Evolutionary conservation across 2,888 invertebrate species (phyloP).

Genomic region (Agelastica alni): DNA sequence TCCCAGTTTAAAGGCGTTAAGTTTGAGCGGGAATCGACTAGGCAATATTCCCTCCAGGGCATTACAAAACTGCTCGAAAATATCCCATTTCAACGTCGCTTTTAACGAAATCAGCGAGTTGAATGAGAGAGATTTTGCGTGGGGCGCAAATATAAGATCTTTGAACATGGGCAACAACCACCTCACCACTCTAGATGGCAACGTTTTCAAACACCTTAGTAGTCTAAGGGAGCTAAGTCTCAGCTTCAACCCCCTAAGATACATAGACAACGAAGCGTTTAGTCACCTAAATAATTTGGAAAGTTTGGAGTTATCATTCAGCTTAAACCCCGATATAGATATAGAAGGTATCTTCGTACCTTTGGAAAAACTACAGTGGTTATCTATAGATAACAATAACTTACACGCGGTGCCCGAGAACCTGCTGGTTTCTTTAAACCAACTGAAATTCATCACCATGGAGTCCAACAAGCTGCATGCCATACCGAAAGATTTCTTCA

Average conservation of each 20-base stretch:
- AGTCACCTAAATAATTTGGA: slow-evolving; percentile 76
- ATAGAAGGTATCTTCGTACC: slow-evolving; percentile 73
- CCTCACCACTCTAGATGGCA: slow-evolving; percentile 72
- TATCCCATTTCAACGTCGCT: slow-evolving; percentile 86
- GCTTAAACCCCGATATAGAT: slow-evolving; percentile 61
- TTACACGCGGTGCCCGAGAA: slow-evolving; percentile 73
- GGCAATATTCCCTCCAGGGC: slow-evolving; percentile 71
- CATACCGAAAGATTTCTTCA: slow-evolving; percentile 71
- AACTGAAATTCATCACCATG: slow-evolving; percentile 80
- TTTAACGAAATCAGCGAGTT: slow-evolving; percentile 84
- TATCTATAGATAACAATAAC: slow-evolving; percentile 87
- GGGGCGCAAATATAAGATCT: slow-evolving; percentile 80
- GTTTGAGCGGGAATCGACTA: slow-evolving; percentile 81
- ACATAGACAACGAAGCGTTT: slow-evolving; percentile 81
- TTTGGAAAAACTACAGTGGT: slow-evolving; percentile 76
- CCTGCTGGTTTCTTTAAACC: slow-evolving; percentile 71
- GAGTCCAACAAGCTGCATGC: slow-evolving; percentile 81
- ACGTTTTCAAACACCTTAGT: slow-evolving; percentile 73
- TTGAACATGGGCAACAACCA: slow-evolving; percentile 83
- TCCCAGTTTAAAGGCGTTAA: slow-evolving; percentile 73
- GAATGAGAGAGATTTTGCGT: slow-evolving; percentile 77
- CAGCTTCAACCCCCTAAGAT: slow-evolving; percentile 87
- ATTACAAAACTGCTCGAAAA: slow-evolving; percentile 71
- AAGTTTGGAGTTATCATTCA: slow-evolving; percentile 76
- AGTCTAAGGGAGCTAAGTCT: slow-evolving; percentile 85